Base-by-base conservation (phyloP, 2,888 invertebrate genomes). In the Quadriops clusia region DNA sequence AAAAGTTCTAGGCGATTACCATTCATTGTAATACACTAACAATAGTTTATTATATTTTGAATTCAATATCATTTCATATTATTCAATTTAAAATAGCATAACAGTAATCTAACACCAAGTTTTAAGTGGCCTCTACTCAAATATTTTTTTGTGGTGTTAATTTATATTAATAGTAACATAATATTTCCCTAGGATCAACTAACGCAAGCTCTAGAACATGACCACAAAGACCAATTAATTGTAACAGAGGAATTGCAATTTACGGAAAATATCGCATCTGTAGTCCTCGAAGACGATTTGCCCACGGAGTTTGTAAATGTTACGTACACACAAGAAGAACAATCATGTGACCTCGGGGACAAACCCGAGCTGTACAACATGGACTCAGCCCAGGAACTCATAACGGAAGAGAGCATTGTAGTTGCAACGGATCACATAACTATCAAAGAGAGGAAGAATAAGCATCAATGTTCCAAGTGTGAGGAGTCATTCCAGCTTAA, bases 381-480 rank as follows among this genome's bases (percentile, higher is more conserved):
- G 13, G 31, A 30, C 23, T 11, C 30, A 20, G 16, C 31, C 15
- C 28, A 30, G 21, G 23, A 27, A 23, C 27, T 28, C 23, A 23
- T 30, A 12, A 29, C 36, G 11, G 31, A n/a, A n/a, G n/a, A n/a
- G n/a, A n/a, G n/a, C n/a, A n/a, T n/a, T n/a, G n/a, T n/a, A n/a
- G n/a, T n/a, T n/a, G 30, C 30, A 23, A 30, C n/a, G 32, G 23
- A 25, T 17, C 12, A 4, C 26, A 27, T 12, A 17, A 7, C 11
- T 14, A 17, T 10, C 20, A 29, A 28, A 8, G 27, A 14, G 14
- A 31, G 34, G 22, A 52, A 51, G 37, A 27, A 41, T n/a, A 60
- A 58, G 46, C 58, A 60, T 47, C 46, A 51, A 8, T 63, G 63
- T 36, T 23, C 47, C 14, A 58, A 59, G 45, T 63, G 63, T 42